Evolutionary conservation across 2,797 vertebrate species (phyloP), one percentile per base, ranked within the genome.

Genomic region (Chelon auratus): DNA sequence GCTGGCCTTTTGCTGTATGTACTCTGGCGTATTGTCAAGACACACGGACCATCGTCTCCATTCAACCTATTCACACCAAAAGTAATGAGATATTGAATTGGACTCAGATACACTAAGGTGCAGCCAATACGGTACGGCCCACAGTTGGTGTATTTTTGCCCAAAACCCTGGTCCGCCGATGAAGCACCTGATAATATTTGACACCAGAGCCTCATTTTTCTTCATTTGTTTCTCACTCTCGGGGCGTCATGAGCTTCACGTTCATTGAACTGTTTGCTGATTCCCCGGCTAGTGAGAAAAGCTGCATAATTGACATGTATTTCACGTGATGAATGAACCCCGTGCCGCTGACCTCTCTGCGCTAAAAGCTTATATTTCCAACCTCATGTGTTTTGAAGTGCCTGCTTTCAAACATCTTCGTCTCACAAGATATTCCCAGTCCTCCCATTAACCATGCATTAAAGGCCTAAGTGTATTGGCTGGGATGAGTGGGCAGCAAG

Each of bases 51-150:
- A 82, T 87, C 80, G 68, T 78, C 90, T 88, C 84, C 56, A 66
- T 80, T 93, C 89, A 92, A 88, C 90, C 90, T 87, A 80, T 89
- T 90, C 91, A 86, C 89, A 91, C 87, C 83, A 67, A 81, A 85
- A 83, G 88, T 94, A 92, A 94, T 94, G 92, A 92, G 91, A 92
- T 94, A 93, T 93, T 81, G 87, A 88, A 87, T 88, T 85, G 89
- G 88, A 89, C 88, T 86, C 83, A 76, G 72, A 84, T 61, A 78
- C 75, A 70, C 81, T 51, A 24, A 82, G 72, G 78, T 81, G 75
- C 14, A 2, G 60, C 74, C 68, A 55, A 72, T 77, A 58, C 63
- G 80, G 81, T 71, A 75, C 73, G 40, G 36, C 80, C 75, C 56
- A 24, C 68, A 74, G 57, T 47, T 47, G 68, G 68, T 63, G 56